Evolutionary conservation across 2,888 invertebrate species (phyloP), one percentile per base, ranked within the genome.

Genomic region (Coelinius sp.): DNA sequence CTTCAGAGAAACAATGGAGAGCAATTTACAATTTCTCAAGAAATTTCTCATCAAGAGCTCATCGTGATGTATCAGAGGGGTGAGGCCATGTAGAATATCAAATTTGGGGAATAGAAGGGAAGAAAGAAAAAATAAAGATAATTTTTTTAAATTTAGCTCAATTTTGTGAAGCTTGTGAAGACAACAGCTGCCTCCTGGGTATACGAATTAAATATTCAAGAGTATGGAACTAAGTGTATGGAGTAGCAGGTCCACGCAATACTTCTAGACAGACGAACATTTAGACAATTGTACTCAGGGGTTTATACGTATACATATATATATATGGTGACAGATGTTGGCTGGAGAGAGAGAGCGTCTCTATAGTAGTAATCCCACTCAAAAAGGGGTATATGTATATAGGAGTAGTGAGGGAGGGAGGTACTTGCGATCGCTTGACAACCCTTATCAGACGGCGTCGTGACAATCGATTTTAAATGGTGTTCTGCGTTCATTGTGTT

Each of bases 131-230:
- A 49, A 49, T 17, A 49, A 49, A 14, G 17, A 20, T 14, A 20
- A 49, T 14, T 31, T 31, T 31, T 31, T 20, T 59, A 31, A 17
- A 31, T 20, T 25, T 17, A 27, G 27, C 52, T 59, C 38, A 52
- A 68, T 71, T 67, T 78, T 78, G 77, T 75, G 78, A 76, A 80
- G 80, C 80, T 80, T 78, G 82, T 80, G 83, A 82, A 83, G 79
- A 81, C 81, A 82, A 83, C 83, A 83, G 83, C 83, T 83, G 83
- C 77, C 74, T 74, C 77, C 53, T 69, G 71, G 71, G 62, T 83
- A 59, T 17, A 31, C 31, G 14, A 25, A 59, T 59, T 74, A 82
- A 83, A 81, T 83, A 83, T 83, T 83, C 73, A 83, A 73, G 69
- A 75, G 79, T 68, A 64, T 70, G 68, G 59, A 59, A 59, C 17